phyloP scores from a whole-genome alignment of 2,888 invertebrate genomes.

The Lithophane leautieri region DNA sequence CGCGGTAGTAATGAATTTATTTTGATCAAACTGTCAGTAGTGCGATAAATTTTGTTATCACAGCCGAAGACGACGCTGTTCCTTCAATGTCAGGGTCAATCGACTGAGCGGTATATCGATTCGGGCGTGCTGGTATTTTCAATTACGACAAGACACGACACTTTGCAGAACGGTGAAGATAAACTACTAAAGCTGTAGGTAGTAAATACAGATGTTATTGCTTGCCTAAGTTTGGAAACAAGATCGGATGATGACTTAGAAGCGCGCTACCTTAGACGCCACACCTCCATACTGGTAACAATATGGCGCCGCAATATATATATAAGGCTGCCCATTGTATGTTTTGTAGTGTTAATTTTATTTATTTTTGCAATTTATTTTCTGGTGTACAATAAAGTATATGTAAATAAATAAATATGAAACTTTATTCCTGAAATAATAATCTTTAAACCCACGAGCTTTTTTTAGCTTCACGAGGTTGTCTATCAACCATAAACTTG shows the following conservation, averaged over 20 bases:
- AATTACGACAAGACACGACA: constrained; percentile 27
- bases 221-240: background rate
- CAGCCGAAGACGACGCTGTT: background rate
- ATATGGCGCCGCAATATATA: no score
- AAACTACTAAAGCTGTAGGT: background rate
- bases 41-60: background rate
- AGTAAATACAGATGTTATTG: background rate
- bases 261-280: constrained; percentile 45
- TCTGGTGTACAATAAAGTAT: no score
- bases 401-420: no score
- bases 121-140: constrained; percentile 34
- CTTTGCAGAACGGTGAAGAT: background rate
- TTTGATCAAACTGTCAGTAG: constrained; percentile 1
- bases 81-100: constrained; percentile 28
- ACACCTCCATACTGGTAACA: background rate
- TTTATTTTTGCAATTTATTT: no score
- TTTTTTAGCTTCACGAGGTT: no score
- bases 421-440: constrained; percentile 12
- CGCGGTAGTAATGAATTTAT: background rate
- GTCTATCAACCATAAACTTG: background rate
- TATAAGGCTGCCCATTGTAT: no score
- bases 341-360: no score
- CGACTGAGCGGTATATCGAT: constrained; percentile 36
- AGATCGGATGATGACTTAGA: constrained; percentile 39
- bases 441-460: background rate